These are phyloP conservation scores for Microplitis manilae DNA, from an alignment of 2,888 invertebrate genomes.

Conservation along the genomic window DNA sequence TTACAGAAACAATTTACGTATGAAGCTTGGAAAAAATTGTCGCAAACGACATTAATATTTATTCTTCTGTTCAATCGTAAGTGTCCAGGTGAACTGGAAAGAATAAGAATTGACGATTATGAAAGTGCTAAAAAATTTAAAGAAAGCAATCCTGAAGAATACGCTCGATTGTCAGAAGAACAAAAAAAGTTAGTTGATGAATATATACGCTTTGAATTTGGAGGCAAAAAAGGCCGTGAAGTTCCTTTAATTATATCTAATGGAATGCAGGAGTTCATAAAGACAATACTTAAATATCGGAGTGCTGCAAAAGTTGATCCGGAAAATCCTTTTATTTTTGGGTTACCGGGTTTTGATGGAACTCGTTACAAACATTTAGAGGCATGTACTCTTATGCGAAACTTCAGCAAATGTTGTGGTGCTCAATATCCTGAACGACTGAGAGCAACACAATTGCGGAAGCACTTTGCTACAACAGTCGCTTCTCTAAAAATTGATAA, in stretches of 20 bases:
- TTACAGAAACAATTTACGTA: constrained; percentile 26
- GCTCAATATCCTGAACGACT: constrained; percentile 36
- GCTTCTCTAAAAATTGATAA: constrained; percentile 35
- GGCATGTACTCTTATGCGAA: constrained; percentile 31
- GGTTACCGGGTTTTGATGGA: constrained; percentile 26
- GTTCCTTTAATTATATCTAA: constrained; percentile 31
- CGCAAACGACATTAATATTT: constrained; percentile 19
- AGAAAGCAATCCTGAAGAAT: constrained; percentile 9
- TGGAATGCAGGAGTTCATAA: constrained; percentile 23
- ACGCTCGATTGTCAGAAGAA: constrained; percentile 10
- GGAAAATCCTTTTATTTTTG: constrained; percentile 38
- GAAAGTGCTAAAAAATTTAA: neutral
- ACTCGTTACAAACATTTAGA: constrained; percentile 30
- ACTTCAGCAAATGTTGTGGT: constrained; percentile 32
- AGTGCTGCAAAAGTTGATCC: constrained; percentile 22
- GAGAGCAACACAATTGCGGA: constrained; percentile 32
- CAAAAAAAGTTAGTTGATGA: constrained; percentile 21
- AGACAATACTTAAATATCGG: constrained; percentile 29
- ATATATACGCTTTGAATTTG: constrained; percentile 28
- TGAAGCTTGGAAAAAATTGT: constrained; percentile 18
- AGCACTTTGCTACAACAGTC: constrained; percentile 41
- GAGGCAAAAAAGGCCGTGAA: constrained; percentile 24
- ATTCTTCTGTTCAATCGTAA: constrained; percentile 25
- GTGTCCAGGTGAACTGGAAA: constrained; percentile 32
- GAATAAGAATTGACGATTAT: constrained; percentile 24